Evolutionary conservation across 1,140 invertebrate species (phyloP), one percentile per base, ranked within the genome.

Genomic region (Drosophila erecta): DNA sequence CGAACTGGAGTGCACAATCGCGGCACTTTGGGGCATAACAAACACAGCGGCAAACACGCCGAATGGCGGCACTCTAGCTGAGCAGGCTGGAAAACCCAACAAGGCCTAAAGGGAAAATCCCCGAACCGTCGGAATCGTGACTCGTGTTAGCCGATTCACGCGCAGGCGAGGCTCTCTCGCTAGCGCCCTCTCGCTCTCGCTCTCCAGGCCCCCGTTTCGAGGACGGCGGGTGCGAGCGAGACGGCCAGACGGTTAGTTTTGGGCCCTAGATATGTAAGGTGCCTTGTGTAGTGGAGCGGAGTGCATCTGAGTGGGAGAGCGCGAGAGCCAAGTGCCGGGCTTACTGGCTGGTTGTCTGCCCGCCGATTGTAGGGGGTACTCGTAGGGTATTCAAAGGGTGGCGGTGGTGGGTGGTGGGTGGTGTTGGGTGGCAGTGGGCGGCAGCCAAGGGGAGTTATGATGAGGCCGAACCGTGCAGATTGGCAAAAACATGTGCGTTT

Each of bases 261-360:
- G n/a, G 73, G 76, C 76, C 73, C 66, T 89, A 89, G 76, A 61
- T 89, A 89, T 89, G 84, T 89, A 71, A 80, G 76, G 67, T 80
- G 80, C 62, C 62, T 84, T 89, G 84, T 87, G 75, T 87, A 86
- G 83, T 79, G 81, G 81, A 76, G 78, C 70, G 72, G 69, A 89
- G 66, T 89, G 76, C 76, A 89, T 84, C 85, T 84, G 84, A 89
- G 84, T 74, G 84, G 84, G 84, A 89, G 80, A 89, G 84, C 80
- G 79, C 55, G 84, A 79, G 84, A 87, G 76, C 72, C 81, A 78
- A 87, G 84, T 86, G 83, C 83, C 79, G 79, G 83, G 83, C 83
- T 87, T 87, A 87, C 83, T 87, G 83, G 79, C 81, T 85, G 81
- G 79, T 64, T 54, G 60, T 30, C 54, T 40, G 50, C 27, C 27